Conservation (phyloP, 1,140 invertebrate species). For the Tribolium castaneum region DNA sequence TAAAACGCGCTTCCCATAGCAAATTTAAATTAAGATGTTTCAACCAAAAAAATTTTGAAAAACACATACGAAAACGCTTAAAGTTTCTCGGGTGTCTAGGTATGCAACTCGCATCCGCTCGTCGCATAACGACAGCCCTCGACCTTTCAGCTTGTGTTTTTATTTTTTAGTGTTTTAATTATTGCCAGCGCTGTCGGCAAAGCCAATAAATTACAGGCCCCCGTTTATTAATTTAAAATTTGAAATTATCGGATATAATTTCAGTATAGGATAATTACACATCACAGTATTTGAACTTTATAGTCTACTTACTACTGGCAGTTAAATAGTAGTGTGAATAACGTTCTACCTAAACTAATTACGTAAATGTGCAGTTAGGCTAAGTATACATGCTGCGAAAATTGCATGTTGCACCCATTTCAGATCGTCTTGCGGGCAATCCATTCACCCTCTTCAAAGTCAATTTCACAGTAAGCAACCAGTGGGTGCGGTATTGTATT, state of each 20-base stretch:
- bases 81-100: too few species aligned
- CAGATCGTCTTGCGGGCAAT: constrained; percentile 1
- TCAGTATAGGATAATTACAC: constrained; percentile 9
- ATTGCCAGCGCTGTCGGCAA: background rate
- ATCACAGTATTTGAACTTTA: constrained; percentile 39
- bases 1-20: too few species aligned
- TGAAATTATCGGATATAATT: constrained; percentile 25
- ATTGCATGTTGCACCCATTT: constrained; percentile 30
- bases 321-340: constrained; percentile 35
- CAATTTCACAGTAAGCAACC: constrained; percentile 2
- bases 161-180: too few species aligned
- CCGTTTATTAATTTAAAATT: background rate
- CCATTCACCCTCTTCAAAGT: constrained; percentile 6
- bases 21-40: too few species aligned
- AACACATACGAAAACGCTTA: too few species aligned
- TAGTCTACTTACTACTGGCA: constrained; percentile 27
- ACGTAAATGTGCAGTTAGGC: constrained; percentile 23
- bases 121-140: too few species aligned
- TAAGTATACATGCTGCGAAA: constrained; percentile 2
- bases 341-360: constrained; percentile 30
- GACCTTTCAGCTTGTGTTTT: too few species aligned
- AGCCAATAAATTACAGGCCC: background rate
- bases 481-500: constrained; percentile 20
- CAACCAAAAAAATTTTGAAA: too few species aligned
- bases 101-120: too few species aligned